Evolutionary conservation across 2,888 invertebrate species (phyloP).

Genomic region (Gandaritis pyraliata): DNA sequence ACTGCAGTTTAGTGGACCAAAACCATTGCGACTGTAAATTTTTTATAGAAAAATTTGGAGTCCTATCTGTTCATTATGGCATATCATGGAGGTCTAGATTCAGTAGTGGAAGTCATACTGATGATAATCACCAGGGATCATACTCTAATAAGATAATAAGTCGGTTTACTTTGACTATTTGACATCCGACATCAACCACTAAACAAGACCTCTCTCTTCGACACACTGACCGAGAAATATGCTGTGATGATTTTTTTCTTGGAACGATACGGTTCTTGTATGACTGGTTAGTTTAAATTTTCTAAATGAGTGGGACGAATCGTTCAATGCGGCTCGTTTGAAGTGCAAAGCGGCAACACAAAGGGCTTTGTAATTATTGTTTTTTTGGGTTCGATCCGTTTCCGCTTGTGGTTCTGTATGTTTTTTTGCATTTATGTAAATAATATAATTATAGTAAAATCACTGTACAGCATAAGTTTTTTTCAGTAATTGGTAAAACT

Average conservation of each 20-base stretch:
- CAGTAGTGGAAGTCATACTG: background rate
- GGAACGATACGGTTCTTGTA: constrained; percentile 24
- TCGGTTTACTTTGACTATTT: constrained; percentile 78
- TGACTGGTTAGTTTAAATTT: constrained; percentile 59
- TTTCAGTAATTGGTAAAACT: no score
- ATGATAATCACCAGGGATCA: constrained; percentile 20
- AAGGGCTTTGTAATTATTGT: constrained; percentile 66
- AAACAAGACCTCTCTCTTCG: constrained; percentile 20
- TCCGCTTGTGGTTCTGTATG: constrained; percentile 44
- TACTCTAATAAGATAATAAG: constrained; percentile 60
- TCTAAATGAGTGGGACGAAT: constrained; percentile 79
- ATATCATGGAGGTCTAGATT: no score
- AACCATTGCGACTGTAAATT: no score
- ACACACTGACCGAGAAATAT: constrained; percentile 4
- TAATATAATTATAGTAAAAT: no score
- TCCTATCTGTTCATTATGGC: no score
- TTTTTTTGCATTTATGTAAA: constrained; percentile 6
- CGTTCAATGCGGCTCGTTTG: constrained; percentile 78
- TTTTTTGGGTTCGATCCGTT: constrained; percentile 53
- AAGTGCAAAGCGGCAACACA: constrained; percentile 65
- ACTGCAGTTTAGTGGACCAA: no score
- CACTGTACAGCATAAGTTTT: no score
- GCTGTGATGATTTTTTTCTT: background rate
- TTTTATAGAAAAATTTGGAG: no score
- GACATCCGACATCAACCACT: constrained; percentile 53